Evolutionary conservation across 1,140 invertebrate species (phyloP), one percentile per base, ranked within the genome.

Genomic region (Hetaerina americana): DNA sequence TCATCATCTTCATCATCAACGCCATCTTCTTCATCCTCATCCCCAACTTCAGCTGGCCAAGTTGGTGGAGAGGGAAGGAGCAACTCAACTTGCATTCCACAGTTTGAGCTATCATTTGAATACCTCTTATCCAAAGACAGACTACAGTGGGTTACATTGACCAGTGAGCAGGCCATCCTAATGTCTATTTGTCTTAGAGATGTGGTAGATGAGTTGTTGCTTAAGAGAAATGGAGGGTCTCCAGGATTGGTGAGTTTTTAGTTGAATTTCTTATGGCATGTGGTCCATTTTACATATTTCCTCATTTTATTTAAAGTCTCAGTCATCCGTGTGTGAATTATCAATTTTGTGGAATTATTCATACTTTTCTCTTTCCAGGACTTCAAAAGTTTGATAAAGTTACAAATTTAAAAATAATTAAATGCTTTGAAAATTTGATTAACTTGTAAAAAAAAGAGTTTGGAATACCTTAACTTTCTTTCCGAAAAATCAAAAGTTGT

Each of bases 151-250:
- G 90, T 98, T 27, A 95, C 92, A 12, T 87, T 98, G 72, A 85
- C 86, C 40, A 97, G 93, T 76, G 88, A 93, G 71, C 92, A 96
- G 82, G 92, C 95, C 15, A 96, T 97, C 79, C 87, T 97, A 57
- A 96, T 98, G 85, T 97, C 95, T 68, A 90, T 96, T 69, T 97
- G 93, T 80, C 84, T 98, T 69, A 95, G 98, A 84, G 89, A 90
- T 1, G 95, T 98, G 87, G 96, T 98, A 0, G 94, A 97, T 80
- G 95, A 98, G 80, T 82, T 98, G 74, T 84, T 98, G 75, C 84
- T 92, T 75, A 93, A 93, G 81, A 92, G 90, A 79, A 85, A 87
- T 77, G 87, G 87, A 74, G 80, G 76, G 72, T 79, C 81, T 57
- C 15, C 22, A 18, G 40, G 40, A 12, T 57, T n/a, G 10, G 40